Base-by-base conservation (phyloP, 1,140 invertebrate species). In the Brachionus rotundiformis region DNA sequence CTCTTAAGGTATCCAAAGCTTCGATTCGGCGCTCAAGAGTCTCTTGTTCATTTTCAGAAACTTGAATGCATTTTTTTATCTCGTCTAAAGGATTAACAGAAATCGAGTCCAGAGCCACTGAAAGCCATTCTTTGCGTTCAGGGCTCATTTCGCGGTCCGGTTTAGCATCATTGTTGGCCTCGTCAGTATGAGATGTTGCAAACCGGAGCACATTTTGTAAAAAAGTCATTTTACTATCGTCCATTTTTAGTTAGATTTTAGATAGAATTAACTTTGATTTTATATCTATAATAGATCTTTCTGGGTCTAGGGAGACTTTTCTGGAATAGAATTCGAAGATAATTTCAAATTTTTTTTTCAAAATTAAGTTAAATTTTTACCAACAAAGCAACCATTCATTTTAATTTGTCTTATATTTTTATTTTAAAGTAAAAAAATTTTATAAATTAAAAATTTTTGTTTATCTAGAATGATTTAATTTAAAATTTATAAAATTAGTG, bases 31-130 rank as follows among this genome's bases (percentile, higher is more conserved):
- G 88, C 47, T 90, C 89, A 1, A 89, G 89, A 0, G 90, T 89
- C 33, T 88, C 88, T 36, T 89, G 87, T 2, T 86, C 83, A 54
- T 90, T 86, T 13, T 88, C 86, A 5, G 94, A 86, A 1, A 90
- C 86, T 84, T 89, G 87, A 6, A 93, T 89, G 83, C 90, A 86
- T 68, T 90, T 90, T 83, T 90, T 87, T 31, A 94, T 84, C 33
- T 91, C 87, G 41, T 92, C 89, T 0, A 91, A 89, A 0, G 92
- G 89, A 85, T 92, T 90, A 0, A 92, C 89, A 1, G 91, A 90
- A 84, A 93, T 87, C 7, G 90, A 91, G 54, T 89, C 89, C 1
- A 94, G 83, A 2, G 92, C 92, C 49, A 92, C 87, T 63, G 90
- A 90, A n/a, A 94, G 85, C 85, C 92, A 93, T 83, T 89, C 87